Evolutionary conservation across 2,113 vertebrate genomes (phyloP), one percentile per base, ranked within the genome.

Genomic region (Protobothrops flavoviridis): DNA sequence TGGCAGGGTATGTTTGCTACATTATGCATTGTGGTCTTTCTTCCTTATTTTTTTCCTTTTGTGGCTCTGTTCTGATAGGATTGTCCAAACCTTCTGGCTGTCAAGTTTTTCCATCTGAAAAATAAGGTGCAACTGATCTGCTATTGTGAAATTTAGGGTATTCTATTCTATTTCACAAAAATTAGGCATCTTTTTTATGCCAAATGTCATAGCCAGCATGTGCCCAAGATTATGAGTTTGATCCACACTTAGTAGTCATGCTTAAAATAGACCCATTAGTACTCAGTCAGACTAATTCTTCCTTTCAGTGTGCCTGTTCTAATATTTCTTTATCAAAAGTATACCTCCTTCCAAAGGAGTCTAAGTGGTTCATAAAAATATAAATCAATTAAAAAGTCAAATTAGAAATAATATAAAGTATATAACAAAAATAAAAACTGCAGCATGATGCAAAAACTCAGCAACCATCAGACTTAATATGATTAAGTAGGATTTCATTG

Each of bases 1-100:
- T 92, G 95, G 97, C 93, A 97, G 98, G 98, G 99, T 99, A 94
- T 98, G 98, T 97, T 94, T 53, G 55, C 1, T 15, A 1, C 52
- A 90, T 3, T 2, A 10, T 0, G 33, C 26, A 12, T 43, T 56
- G 57, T 48, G 53, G 33, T 20, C 85, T 61, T 17, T 20, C 85
- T 61, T 17, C 43, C 85, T 50, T 50, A 59, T 61, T 17, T 74
- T 39, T 59, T 85, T 6, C 55, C 6, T 45, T 26, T 23, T 88
- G 20, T 55, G 50, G 5, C 59, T 53, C 29, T 26, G 24, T 24
- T 45, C 11, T 69, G 20, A 59, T 29, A 29, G 55, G 24, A 5
- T 50, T 15, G 21, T 8, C 57, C 85, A 87, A 52, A 43, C 11
- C 48, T 17, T 29, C 8, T 5, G 12, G n/a, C 23, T 45, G n/a